Conservation (phyloP, 2,797 vertebrate genomes). For the Odontamblyopus lacepedii region DNA sequence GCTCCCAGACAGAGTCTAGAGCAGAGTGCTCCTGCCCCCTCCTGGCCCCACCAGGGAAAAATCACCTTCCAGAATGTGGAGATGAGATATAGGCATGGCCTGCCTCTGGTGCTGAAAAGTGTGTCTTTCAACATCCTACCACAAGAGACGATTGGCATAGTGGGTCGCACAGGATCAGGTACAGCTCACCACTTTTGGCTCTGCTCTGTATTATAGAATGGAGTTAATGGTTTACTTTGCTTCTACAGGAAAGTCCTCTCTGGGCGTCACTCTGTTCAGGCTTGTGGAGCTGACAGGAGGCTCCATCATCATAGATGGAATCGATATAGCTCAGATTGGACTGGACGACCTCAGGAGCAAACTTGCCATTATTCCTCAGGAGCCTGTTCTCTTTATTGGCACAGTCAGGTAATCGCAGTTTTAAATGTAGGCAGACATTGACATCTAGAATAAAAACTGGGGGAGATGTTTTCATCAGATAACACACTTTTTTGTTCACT, state of each 20-base stretch:
- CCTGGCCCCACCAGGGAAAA: constrained; percentile 81
- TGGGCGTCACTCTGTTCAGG: constrained; percentile 82
- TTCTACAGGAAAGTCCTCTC: constrained; percentile 83
- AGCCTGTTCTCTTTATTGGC: constrained; percentile 86
- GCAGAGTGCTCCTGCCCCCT: constrained; percentile 53
- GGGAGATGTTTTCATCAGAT: background rate
- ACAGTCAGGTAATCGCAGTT: constrained; percentile 78
- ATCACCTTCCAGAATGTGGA: constrained; percentile 82
- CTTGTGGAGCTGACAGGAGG: constrained; percentile 80
- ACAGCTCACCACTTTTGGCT: constrained; percentile 8
- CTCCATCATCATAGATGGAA: constrained; percentile 80
- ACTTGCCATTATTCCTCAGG: constrained; percentile 87
- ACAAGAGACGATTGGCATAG: constrained; percentile 84
- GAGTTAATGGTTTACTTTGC: constrained; percentile 10
- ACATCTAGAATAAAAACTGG: background rate
- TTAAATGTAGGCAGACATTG: background rate
- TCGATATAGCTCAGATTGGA: constrained; percentile 79
- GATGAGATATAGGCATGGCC: constrained; percentile 81
- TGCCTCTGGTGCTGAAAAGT: constrained; percentile 79
- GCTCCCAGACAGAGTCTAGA: constrained; percentile 55
- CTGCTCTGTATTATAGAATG: background rate
- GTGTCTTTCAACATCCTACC: constrained; percentile 78
- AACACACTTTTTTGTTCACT: background rate
- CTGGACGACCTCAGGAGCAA: constrained; percentile 83
- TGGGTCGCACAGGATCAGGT: constrained; percentile 87